Conservation (phyloP, 2,888 invertebrate species). For the Halocaridina rubra region DNA sequence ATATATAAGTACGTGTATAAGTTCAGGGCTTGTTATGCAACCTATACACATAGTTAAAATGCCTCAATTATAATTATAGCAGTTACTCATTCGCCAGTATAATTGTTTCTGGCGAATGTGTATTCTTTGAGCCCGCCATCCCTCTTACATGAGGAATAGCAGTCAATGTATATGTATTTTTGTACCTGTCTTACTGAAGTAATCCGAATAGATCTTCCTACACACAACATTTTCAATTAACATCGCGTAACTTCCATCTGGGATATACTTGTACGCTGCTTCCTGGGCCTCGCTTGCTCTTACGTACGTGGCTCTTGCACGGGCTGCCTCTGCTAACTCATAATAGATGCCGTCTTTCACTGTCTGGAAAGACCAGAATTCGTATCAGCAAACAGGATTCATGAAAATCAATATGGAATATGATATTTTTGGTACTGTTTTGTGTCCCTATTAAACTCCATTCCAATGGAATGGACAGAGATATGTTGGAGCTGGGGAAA, state of each 20-base stretch:
- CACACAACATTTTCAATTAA: constrained; percentile 46
- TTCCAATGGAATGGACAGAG: background rate
- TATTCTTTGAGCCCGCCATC: background rate
- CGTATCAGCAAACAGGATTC: too few species aligned
- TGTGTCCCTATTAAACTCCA: too few species aligned
- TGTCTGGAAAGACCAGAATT: constrained; percentile 2
- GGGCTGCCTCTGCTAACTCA: constrained; percentile 15
- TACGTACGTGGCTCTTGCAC: background rate
- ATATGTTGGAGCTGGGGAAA: background rate
- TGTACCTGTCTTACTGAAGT: constrained; percentile 45
- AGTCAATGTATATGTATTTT: too few species aligned
- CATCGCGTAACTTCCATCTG: constrained; percentile 34
- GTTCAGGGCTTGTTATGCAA: too few species aligned
- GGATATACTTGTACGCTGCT: constrained; percentile 34
- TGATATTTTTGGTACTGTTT: too few species aligned
- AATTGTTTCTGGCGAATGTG: background rate
- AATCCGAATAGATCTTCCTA: constrained; percentile 43
- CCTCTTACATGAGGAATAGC: background rate
- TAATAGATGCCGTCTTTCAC: constrained; percentile 32
- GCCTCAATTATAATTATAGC: background rate
- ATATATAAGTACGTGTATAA: too few species aligned
- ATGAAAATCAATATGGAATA: too few species aligned
- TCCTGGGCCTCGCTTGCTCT: constrained; percentile 22
- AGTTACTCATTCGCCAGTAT: background rate
- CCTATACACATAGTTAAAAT: too few species aligned